Percentiles rank a stretch among this genome's conserved stretches.
Conservation (phyloP, 2,797 vertebrate genomes). For the Poliocrania exsul region DNA sequence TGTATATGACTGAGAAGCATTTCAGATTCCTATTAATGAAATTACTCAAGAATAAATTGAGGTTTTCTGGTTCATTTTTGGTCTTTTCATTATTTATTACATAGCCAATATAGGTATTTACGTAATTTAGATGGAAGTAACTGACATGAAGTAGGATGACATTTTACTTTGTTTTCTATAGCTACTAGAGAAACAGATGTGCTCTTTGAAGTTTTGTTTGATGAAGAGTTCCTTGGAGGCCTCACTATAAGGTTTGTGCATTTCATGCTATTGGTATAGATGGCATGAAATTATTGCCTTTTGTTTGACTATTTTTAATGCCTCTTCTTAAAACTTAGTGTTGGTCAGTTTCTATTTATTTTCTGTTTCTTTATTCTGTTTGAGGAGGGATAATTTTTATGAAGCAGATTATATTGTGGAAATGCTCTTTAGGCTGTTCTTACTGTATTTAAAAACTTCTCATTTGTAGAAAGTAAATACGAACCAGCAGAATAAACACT, state of each 20-base stretch:
- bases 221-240: slow-evolving; percentile 95
- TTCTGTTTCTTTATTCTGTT: neutral
- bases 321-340: neutral
- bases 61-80: neutral
- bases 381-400: neutral
- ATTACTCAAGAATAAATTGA: neutral
- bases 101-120: neutral
- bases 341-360: neutral
- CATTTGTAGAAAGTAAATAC: neutral
- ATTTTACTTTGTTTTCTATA: slow-evolving; percentile 61
- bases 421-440: neutral
- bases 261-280: neutral
- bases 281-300: neutral
- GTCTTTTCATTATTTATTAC: neutral
- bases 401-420: neutral
- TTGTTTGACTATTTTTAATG: neutral
- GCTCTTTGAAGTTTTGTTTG: slow-evolving; percentile 95
- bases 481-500: neutral
- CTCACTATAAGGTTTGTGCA: slow-evolving; percentile 90
- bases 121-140: neutral
- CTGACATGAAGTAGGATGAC: neutral
- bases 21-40: neutral
- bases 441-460: neutral
- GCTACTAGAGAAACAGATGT: slow-evolving; percentile 93
- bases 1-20: neutral